Conservation (phyloP, 2,113 vertebrate genomes). For the Ursus arctos region DNA sequence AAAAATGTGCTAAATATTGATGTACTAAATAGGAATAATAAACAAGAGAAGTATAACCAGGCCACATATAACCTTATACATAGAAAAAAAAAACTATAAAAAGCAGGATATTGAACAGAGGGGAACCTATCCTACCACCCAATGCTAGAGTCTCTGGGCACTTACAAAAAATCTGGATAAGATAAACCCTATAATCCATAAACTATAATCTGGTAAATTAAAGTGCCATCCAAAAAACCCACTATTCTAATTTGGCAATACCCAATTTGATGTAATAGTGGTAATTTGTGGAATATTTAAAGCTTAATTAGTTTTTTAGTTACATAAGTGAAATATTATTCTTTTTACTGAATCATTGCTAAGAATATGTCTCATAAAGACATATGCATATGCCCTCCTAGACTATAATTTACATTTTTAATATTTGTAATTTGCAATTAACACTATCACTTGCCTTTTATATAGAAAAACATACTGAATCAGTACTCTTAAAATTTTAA, state of each 20-base stretch:
- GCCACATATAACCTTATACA: not conserved
- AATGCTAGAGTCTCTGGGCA: not conserved
- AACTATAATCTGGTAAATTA: not conserved
- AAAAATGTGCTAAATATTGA: not conserved
- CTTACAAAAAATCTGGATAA: not conserved
- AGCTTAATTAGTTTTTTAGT: slow-evolving; percentile 61
- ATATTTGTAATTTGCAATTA: slow-evolving; percentile 60
- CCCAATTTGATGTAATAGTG: slow-evolving; percentile 50
- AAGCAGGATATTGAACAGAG: not conserved
- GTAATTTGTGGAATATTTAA: not conserved
- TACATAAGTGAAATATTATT: slow-evolving; percentile 48
- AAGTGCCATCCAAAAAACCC: not conserved
- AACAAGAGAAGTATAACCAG: not conserved
- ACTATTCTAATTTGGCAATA: not conserved
- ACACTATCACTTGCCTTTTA: slow-evolving; percentile 69
- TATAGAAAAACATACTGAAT: slow-evolving; percentile 3
- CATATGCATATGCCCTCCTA: not conserved
- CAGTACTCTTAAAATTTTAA: slow-evolving; percentile 6
- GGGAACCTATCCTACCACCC: not conserved
- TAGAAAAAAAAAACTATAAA: not conserved
- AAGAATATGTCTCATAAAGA: slow-evolving; percentile 62
- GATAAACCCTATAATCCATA: not conserved
- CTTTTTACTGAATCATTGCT: slow-evolving; percentile 71
- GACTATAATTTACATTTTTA: slow-evolving; percentile 63
- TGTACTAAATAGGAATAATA: not conserved